Evolutionary conservation across 2,888 invertebrate species (phyloP), one percentile per base, ranked within the genome.

Genomic region (Rhimphoctona megacephalus): DNA sequence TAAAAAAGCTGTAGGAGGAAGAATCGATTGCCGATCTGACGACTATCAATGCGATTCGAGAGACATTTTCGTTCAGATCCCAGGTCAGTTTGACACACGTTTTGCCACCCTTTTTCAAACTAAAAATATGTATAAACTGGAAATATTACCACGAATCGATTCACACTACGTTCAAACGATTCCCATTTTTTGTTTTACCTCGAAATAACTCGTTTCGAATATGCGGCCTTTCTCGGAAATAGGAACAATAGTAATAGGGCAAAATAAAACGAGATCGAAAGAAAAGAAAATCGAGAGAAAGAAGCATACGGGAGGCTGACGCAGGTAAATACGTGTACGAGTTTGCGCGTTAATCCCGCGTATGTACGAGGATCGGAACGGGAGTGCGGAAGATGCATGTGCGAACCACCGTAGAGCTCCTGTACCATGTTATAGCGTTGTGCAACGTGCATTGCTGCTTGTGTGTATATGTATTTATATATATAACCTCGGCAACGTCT

Each of bases 321-420:
- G 30, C 61, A 61, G 61, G 61, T 61, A 61, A 61, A 61, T 61
- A 61, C 30, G 61, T 61, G 61, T 30, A 30, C 61, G 61, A 61
- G 61, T 61, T 61, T 61, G 61, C 61, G 61, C 61, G 30, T 17
- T 30, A 61, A 30, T 61, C 6, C 61, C 22, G 49, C 11, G 43
- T 76, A 39, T 85, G 70, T 61, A 64, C 70, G 70, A 77, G 57
- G 64, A 81, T 81, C 57, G 57, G 72, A 77, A 77, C 77, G 72
- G 73, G 72, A 72, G 81, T 66, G 64, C 33, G 64, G 72, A 72
- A 61, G 57, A 74, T 39, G 22, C 57, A 74, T 57, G 39, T 30
- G 61, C 57, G 64, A 61, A 76, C 64, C 36, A 74, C 74, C 49
- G 81, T 54, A 67, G 43, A 83, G 36, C 30, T 0, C 67, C 43